Percentiles rank a stretch among this genome's conserved stretches.
phyloP scores from a whole-genome alignment of 1,140 invertebrate genomes.

The Pissodes strobi region DNA sequence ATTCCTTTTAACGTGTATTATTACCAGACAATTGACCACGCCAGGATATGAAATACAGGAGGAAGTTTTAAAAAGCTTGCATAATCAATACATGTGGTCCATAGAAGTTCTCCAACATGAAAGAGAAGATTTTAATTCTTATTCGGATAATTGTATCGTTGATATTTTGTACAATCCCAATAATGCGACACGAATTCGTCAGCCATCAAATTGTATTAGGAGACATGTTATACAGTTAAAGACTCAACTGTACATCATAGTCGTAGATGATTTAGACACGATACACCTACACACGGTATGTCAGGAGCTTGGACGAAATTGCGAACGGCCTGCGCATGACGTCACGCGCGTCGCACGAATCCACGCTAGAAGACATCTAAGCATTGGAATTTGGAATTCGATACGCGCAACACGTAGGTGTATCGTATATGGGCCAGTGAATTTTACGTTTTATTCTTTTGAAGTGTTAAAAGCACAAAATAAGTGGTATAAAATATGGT shows the following conservation, averaged over 20 bases:
- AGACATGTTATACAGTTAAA: slow-evolving; percentile 1
- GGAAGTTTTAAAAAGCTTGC: slow-evolving; percentile 1
- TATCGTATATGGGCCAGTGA: too few species aligned
- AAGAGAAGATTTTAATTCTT: slow-evolving; percentile 4
- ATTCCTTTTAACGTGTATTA: slow-evolving; percentile 9
- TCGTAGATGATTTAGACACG: too few species aligned
- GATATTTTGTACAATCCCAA: neutral
- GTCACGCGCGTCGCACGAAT: too few species aligned
- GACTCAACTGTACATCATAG: slow-evolving; percentile 4
- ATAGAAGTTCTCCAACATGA: slow-evolving; percentile 9
- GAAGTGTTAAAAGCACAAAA: too few species aligned
- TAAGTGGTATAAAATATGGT: too few species aligned
- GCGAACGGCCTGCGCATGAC: too few species aligned
- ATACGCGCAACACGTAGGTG: too few species aligned
- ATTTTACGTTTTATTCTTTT: too few species aligned
- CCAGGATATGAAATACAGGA: slow-evolving; percentile 5
- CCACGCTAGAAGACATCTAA: too few species aligned
- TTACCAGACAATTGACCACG: neutral
- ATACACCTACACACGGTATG: too few species aligned
- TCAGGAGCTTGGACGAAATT: too few species aligned
- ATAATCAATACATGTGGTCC: slow-evolving; percentile 9
- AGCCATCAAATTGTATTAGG: slow-evolving; percentile 1
- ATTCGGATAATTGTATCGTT: neutral
- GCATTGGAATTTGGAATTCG: too few species aligned
- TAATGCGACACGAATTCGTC: neutral